Percentiles rank a stretch among this genome's conserved stretches.
These are phyloP conservation scores for Cyclura pinguis DNA, from an alignment of 2,797 vertebrate genomes.

Conservation along the genomic window DNA sequence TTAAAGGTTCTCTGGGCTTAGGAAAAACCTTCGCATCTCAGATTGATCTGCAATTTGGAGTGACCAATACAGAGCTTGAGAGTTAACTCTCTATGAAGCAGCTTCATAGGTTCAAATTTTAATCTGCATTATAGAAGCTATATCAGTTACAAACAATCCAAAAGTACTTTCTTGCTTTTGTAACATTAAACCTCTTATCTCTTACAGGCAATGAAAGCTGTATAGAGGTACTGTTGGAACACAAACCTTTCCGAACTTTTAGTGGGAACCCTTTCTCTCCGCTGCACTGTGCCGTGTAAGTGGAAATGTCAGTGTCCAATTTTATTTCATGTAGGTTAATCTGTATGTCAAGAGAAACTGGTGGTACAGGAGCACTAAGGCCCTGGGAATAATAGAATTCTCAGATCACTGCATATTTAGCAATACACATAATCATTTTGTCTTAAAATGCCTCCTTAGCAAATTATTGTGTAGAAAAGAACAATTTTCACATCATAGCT, in stretches of 20 bases:
- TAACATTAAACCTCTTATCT: slow-evolving; percentile 52
- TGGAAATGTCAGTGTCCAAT: slow-evolving; percentile 55
- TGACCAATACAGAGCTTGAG: neutral
- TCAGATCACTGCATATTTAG: slow-evolving; percentile 24
- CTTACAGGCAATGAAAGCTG: slow-evolving; percentile 93
- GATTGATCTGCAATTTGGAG: neutral
- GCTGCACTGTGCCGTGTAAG: slow-evolving; percentile 97
- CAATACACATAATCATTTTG: neutral
- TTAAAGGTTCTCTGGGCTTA: neutral
- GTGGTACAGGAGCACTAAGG: slow-evolving; percentile 19
- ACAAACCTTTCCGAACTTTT: slow-evolving; percentile 89
- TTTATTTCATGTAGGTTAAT: slow-evolving; percentile 3
- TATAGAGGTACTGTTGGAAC: slow-evolving; percentile 95
- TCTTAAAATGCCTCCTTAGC: slow-evolving; percentile 12
- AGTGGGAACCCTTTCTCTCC: slow-evolving; percentile 94
- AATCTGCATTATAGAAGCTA: neutral
- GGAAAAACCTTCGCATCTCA: neutral
- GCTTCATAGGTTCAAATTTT: neutral
- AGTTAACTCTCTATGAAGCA: neutral
- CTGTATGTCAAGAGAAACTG: neutral
- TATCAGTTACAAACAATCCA: neutral
- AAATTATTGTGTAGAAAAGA: neutral
- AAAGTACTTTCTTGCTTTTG: neutral
- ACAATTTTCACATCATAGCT: neutral
- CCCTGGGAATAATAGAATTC: neutral